Evolutionary conservation across 1,140 invertebrate genomes (phyloP).

Genomic region (Anastatus disparis): DNA sequence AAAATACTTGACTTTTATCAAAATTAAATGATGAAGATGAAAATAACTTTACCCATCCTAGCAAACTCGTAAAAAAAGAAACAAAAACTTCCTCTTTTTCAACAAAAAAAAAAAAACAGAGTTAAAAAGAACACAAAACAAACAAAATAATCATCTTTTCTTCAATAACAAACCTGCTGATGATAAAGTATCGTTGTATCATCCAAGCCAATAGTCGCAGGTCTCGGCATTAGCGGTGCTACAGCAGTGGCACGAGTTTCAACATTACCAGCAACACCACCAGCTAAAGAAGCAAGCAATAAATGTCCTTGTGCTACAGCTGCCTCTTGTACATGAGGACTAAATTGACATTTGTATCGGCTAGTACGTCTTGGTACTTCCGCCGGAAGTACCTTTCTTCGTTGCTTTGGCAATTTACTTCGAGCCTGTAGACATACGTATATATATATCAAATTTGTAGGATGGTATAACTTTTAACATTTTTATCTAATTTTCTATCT

Average conservation of each 20-base stretch:
- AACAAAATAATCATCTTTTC: not conserved
- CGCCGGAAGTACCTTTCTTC: conserved; percentile 83
- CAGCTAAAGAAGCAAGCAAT: no score
- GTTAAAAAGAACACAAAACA: not conserved
- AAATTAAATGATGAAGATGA: no score
- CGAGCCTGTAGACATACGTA: conserved; percentile 77
- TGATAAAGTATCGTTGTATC: conserved; percentile 72
- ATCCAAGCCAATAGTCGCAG: conserved; percentile 73
- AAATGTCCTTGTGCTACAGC: conserved; percentile 9
- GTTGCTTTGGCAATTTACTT: conserved; percentile 88
- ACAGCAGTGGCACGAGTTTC: conserved; percentile 64
- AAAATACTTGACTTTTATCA: no score
- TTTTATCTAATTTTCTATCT: no score
- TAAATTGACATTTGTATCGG: conserved; percentile 46
- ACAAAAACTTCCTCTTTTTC: not conserved
- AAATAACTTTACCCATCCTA: no score
- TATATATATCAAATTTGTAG: no score
- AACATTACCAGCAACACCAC: no score
- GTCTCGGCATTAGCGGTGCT: conserved; percentile 72
- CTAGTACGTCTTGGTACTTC: conserved; percentile 75
- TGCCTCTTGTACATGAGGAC: conserved; percentile 20
- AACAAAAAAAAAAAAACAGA: conserved; percentile 6
- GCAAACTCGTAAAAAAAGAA: no score
- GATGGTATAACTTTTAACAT: no score
- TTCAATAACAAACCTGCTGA: conserved; percentile 64